Conservation (phyloP, 2,113 vertebrate species). For the Amblyornis subalaris region DNA sequence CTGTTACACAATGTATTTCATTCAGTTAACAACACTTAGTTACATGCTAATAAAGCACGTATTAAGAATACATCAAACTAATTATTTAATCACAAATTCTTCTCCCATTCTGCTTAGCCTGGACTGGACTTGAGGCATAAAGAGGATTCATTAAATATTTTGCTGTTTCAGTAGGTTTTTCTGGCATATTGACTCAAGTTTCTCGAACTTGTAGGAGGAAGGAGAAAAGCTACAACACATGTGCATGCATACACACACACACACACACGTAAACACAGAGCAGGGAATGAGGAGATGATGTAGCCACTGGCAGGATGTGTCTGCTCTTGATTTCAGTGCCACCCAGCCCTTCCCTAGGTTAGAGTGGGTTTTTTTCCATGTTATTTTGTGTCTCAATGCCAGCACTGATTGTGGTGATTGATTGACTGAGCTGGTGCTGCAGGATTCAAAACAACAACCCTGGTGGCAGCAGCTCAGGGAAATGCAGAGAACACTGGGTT, state of each 20-base stretch:
- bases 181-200: background rate
- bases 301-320: background rate
- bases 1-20: background rate
- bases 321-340: constrained; percentile 22
- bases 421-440: constrained; percentile 16
- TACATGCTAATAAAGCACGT: constrained; percentile 6
- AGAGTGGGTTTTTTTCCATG: background rate
- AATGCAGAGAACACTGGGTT: background rate
- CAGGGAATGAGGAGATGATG: background rate
- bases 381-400: background rate
- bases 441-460: constrained; percentile 20
- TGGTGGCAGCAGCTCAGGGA: background rate
- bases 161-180: background rate
- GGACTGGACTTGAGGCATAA: background rate
- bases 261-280: background rate
- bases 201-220: background rate
- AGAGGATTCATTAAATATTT: background rate
- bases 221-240: background rate
- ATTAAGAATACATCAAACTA: background rate
- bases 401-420: constrained; percentile 23
- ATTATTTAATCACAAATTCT: background rate
- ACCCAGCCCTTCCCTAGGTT: background rate
- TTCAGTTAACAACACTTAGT: background rate
- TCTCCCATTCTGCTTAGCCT: background rate
- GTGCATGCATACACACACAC: background rate